Conservation (phyloP, 1,140 invertebrate genomes). For the Solenopsis fugax region DNA sequence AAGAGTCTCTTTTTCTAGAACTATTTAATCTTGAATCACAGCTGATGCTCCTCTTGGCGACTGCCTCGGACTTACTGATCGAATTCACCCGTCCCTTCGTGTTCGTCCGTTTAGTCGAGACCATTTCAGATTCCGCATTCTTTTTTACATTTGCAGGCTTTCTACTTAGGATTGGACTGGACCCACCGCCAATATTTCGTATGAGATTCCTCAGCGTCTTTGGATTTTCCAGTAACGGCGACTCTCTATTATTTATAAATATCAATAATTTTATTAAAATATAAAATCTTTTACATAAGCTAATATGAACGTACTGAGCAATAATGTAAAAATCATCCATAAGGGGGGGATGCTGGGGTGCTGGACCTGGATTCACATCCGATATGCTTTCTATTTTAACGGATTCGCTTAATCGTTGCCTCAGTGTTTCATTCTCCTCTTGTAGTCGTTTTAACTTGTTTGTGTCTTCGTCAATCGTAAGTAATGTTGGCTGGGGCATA, state of each 20-base stretch:
- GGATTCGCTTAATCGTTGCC: conserved; percentile 84
- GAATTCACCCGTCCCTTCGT: conserved; percentile 84
- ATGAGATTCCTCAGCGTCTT: conserved; percentile 92
- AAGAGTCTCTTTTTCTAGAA: conserved; percentile 85
- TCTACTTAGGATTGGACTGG: conserved; percentile 92
- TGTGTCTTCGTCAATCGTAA: conserved; percentile 95
- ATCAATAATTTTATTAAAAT: conserved; percentile 10
- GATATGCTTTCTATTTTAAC: conserved; percentile 86
- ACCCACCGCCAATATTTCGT: conserved; percentile 92
- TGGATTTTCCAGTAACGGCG: conserved; percentile 86
- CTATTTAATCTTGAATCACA: conserved; percentile 85
- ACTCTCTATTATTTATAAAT: conserved; percentile 84
- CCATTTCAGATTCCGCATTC: conserved; percentile 78
- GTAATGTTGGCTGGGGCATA: conserved; percentile 93
- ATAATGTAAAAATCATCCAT: conserved; percentile 98
- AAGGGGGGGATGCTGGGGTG: conserved; percentile 91
- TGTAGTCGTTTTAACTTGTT: conserved; percentile 92
- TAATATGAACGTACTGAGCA: conserved; percentile 90
- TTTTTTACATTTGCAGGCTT: conserved; percentile 87
- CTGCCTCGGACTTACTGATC: conserved; percentile 83
- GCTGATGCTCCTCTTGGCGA: conserved; percentile 84
- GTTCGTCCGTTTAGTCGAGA: conserved; percentile 82
- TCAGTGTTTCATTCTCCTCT: conserved; percentile 93
- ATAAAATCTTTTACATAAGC: neutral
- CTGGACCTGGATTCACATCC: conserved; percentile 88